Evolutionary conservation across 2,797 vertebrate species (phyloP).

Genomic region (Crenichthys baileyi): DNA sequence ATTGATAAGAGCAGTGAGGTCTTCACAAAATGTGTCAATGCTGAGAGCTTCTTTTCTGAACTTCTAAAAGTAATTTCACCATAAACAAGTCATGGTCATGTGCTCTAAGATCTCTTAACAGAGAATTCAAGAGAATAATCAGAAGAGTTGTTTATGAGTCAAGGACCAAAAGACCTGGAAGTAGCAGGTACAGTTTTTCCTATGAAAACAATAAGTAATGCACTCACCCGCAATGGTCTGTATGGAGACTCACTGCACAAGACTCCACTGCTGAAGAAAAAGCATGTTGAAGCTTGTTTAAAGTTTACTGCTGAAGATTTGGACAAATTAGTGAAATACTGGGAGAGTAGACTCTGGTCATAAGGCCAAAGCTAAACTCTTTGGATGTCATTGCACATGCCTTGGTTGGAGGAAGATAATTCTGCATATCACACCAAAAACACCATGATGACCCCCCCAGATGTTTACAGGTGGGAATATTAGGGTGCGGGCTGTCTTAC

Average conservation of each 20-base stretch:
- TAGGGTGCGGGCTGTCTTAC: too few relatives aligned
- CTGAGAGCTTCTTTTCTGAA: neutral
- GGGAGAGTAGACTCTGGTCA: too few relatives aligned
- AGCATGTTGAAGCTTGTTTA: neutral
- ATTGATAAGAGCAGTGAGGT: neutral
- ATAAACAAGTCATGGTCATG: neutral
- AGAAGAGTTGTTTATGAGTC: neutral
- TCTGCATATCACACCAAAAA: too few relatives aligned
- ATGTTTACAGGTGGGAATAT: too few relatives aligned
- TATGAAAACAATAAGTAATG: too few relatives aligned
- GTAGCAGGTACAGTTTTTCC: too few relatives aligned
- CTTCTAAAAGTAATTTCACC: neutral
- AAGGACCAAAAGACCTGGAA: neutral
- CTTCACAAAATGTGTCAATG: neutral
- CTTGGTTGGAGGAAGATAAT: too few relatives aligned
- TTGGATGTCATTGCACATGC: too few relatives aligned
- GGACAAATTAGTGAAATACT: too few relatives aligned
- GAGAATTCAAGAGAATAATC: neutral
- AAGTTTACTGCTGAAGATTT: neutral
- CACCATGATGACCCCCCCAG: too few relatives aligned
- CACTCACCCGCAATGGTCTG: neutral
- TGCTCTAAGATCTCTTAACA: neutral
- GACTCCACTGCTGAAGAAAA: neutral
- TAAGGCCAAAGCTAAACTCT: too few relatives aligned
- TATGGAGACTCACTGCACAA: neutral